Base-by-base conservation (phyloP, 2,888 invertebrate genomes). In the Tetranychus truncatus region DNA sequence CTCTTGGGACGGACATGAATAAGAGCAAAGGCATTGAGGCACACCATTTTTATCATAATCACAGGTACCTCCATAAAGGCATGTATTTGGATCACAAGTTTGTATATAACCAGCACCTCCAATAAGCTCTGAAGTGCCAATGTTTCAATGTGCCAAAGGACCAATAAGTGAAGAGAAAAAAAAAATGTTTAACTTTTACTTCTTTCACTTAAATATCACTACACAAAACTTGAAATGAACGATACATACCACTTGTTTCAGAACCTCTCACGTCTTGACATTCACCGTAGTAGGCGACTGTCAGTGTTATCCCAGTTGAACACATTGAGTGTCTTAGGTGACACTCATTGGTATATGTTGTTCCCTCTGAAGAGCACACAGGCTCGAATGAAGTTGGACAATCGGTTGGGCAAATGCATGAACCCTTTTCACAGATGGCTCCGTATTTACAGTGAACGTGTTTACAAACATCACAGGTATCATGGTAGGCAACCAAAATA, bases 331-430 rank as follows among this genome's bases (percentile, higher is more conserved):
- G 85, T 81, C 89, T 87, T 79, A 92, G 87, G 83, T 89, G 89
- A 84, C 91, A 92, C 80, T 89, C 88, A 85, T 91, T 91, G 78
- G 89, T 89, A 74, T 81, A 81, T 8, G 80, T 78, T n/a, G 80
- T 78, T 1, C 79, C 80, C 75, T 81, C 80, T 1, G 77, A 67
- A 11, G 67, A 34, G 45, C 77, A 75, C 55, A 79, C 76, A 0
- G 78, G 77, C 21, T 79, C 79, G 66, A 77, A 77, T 11, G 20
- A 71, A 11, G 79, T 79, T 0, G 84, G 84, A 83, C 94, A 94
- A 81, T 88, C 87, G 76, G 88, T 88, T 1, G 92, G 92, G 82
- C 93, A 94, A 45, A 91, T 86, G 84, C 94, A 94, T 79, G 88
- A 87, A 1, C 92, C 92, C 34, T 89, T 89, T 79, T 90, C 87